These are phyloP conservation scores for Mesochorus sp. DNA, from an alignment of 2,888 invertebrate species.

Conservation along the genomic window DNA sequence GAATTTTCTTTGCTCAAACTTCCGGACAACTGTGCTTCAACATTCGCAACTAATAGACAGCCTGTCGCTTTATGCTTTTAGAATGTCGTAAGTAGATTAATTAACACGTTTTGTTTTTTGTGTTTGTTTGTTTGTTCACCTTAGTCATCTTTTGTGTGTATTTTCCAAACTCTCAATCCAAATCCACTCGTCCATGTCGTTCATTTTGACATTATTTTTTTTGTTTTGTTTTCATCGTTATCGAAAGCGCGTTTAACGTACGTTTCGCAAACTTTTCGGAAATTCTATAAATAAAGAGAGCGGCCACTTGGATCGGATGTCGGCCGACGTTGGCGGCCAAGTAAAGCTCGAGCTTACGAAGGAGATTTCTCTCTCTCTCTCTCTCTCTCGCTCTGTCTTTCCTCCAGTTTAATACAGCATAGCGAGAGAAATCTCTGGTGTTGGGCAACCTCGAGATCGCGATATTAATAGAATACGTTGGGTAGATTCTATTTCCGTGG, in stretches of 20 bases:
- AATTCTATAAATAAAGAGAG: slow-evolving; percentile 78
- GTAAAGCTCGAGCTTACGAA: slow-evolving; percentile 80
- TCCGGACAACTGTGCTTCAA: not conserved
- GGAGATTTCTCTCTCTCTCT: slow-evolving; percentile 46
- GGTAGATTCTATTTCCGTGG: slow-evolving; percentile 80
- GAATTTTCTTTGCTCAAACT: not conserved
- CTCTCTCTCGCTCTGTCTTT: slow-evolving; percentile 34
- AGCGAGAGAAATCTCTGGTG: slow-evolving; percentile 47
- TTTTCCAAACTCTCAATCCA: no score
- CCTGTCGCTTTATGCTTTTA: slow-evolving; percentile 73
- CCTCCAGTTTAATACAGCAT: slow-evolving; percentile 56
- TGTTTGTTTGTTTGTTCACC: not conserved
- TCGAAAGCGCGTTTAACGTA: no score
- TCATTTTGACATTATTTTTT: no score
- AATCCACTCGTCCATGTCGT: not conserved
- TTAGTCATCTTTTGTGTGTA: not conserved
- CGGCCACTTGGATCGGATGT: slow-evolving; percentile 81
- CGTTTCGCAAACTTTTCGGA: slow-evolving; percentile 78
- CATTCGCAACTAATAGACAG: slow-evolving; percentile 60
- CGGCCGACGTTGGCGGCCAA: slow-evolving; percentile 81
- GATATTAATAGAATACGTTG: slow-evolving; percentile 79
- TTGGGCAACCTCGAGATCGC: slow-evolving; percentile 65
- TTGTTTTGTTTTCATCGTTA: not conserved
- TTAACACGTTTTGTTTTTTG: slow-evolving; percentile 62
- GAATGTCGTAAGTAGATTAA: slow-evolving; percentile 77